These are phyloP conservation scores for Panzeria rudis DNA, from an alignment of 2,888 invertebrate genomes.

Conservation along the genomic window DNA sequence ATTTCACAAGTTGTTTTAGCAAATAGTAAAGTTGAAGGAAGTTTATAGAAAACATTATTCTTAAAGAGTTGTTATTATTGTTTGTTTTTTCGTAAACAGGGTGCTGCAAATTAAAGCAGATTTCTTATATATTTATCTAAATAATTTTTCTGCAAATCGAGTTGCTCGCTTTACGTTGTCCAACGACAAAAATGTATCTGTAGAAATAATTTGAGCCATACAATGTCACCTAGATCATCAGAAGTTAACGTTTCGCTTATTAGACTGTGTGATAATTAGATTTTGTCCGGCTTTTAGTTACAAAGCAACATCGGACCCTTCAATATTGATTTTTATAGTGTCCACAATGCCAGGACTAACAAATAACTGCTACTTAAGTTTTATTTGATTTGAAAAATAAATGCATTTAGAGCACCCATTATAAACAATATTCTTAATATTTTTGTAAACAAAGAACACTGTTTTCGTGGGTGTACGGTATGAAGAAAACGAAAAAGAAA, in stretches of 20 bases:
- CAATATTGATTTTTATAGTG: no score
- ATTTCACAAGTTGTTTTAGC: conserved; percentile 19
- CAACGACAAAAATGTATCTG: no score
- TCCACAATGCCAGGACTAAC: no score
- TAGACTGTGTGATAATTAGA: no score
- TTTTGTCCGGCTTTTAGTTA: no score
- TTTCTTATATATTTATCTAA: background rate
- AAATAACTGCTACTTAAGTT: no score
- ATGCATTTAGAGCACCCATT: background rate
- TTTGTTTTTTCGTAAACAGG: background rate
- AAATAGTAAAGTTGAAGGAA: conserved; percentile 33
- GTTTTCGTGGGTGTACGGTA: conserved; percentile 8
- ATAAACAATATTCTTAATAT: background rate
- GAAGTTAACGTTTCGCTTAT: no score
- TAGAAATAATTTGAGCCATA: no score
- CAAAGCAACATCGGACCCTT: no score
- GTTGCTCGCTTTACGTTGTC: no score
- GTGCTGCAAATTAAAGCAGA: background rate
- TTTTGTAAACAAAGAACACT: background rate
- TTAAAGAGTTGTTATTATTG: conserved; percentile 19
- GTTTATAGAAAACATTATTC: conserved; percentile 10
- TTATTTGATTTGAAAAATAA: background rate
- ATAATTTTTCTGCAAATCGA: background rate
- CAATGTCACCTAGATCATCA: no score
- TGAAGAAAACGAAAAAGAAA: background rate